Evolutionary conservation across 2,797 vertebrate genomes (phyloP).

Genomic region (Diceros bicornis): DNA sequence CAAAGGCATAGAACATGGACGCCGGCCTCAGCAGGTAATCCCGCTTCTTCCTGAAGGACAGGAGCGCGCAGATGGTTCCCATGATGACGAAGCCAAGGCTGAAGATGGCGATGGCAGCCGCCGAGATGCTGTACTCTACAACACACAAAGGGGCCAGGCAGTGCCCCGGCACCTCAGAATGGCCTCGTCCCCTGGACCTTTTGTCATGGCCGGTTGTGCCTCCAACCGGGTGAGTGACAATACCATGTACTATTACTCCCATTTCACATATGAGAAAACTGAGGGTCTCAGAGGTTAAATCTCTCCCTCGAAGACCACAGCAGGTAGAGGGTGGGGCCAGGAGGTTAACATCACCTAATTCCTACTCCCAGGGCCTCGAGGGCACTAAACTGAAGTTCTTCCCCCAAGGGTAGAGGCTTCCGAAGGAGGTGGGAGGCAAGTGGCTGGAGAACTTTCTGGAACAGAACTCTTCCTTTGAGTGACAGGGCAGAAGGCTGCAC

Average conservation of each 20-base stretch:
- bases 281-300: neutral
- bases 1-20: conserved; percentile 96
- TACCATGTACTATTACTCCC: rapidly evolving
- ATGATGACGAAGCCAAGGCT: conserved; percentile 94
- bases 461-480: neutral
- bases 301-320: rapidly evolving
- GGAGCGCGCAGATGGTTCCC: conserved; percentile 93
- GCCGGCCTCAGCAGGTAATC: conserved; percentile 97
- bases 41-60: conserved; percentile 94
- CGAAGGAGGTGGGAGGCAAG: rapidly evolving
- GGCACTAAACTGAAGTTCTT: neutral
- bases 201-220: rapidly evolving
- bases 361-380: too few relatives aligned
- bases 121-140: conserved; percentile 97
- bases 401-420: neutral
- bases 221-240: neutral
- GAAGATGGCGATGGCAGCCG: conserved; percentile 97
- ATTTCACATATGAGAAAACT: neutral
- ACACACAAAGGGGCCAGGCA: neutral
- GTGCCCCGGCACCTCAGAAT: neutral
- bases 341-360: rapidly evolving
- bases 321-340: neutral
- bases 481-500: rapidly evolving
- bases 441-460: neutral
- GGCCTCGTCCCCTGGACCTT: rapidly evolving